Evolutionary conservation across 2,888 invertebrate genomes (phyloP).

Genomic region (Sarcophaga variegata): DNA sequence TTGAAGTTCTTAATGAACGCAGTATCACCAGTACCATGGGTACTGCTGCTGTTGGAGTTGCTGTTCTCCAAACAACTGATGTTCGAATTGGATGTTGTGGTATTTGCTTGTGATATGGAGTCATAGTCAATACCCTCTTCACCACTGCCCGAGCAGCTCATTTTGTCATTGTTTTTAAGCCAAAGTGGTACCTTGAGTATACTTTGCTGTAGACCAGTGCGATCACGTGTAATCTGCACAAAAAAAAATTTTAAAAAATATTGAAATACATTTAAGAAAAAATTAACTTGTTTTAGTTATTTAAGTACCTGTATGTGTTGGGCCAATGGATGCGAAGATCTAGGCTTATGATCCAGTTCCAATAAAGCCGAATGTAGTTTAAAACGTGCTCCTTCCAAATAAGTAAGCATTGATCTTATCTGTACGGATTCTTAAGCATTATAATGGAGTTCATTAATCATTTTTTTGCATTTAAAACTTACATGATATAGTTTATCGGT

Average conservation of each 20-base stretch:
- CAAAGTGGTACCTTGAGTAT: conserved; percentile 87
- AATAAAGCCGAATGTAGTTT: conserved; percentile 92
- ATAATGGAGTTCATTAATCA: neutral
- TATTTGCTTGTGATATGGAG: conserved; percentile 69
- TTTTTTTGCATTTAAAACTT: conserved; percentile 77
- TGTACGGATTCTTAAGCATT: conserved; percentile 80
- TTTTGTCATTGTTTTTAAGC: conserved; percentile 81
- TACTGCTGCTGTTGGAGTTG: conserved; percentile 42
- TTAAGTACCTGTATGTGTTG: conserved; percentile 88
- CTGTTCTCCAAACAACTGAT: conserved; percentile 78
- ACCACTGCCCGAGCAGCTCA: conserved; percentile 65
- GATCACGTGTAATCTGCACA: conserved; percentile 88
- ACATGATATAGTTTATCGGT: conserved; percentile 96
- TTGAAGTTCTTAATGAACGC: conserved; percentile 75
- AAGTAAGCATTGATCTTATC: conserved; percentile 96
- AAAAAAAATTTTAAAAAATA: neutral
- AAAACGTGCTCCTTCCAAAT: conserved; percentile 93
- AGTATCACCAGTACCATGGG: conserved; percentile 68
- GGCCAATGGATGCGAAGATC: conserved; percentile 90
- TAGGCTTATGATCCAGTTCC: conserved; percentile 90
- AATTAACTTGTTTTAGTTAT: neutral
- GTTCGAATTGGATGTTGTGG: conserved; percentile 70
- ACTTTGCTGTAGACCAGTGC: conserved; percentile 93
- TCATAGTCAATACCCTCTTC: conserved; percentile 70
- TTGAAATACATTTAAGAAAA: neutral